Evolutionary conservation across 30 jellyfish, hydroid and myxozoan genomes (phyloP).

Genomic region (Aurelia sp.): DNA sequence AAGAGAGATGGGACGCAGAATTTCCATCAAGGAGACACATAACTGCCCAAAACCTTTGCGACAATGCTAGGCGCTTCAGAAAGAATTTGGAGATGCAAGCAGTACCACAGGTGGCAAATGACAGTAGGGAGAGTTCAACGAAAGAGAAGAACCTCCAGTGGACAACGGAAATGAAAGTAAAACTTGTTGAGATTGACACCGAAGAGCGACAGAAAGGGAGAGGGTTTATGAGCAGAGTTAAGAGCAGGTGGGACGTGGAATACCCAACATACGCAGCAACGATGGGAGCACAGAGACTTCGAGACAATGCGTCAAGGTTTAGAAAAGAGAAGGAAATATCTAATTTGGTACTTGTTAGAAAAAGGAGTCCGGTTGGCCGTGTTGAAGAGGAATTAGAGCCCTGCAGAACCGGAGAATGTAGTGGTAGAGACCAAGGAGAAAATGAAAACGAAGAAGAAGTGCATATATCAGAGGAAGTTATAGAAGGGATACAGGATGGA

Average conservation of each 20-base stretch:
- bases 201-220: conserved; percentile 17
- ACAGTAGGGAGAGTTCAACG: neutral
- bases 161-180: conserved; percentile 14
- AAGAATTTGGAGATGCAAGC: too few relatives aligned
- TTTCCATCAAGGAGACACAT: too few relatives aligned
- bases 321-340: conserved; percentile 2
- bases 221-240: conserved; percentile 12
- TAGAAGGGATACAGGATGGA: neutral
- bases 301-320: conserved; percentile 24
- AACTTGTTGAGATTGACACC: conserved; percentile 16
- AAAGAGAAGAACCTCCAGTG: conserved; percentile 2
- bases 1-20: too few relatives aligned
- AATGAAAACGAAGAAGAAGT: conserved; percentile 11
- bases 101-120: too few relatives aligned
- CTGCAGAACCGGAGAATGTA: neutral
- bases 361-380: neutral
- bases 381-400: conserved; percentile 13
- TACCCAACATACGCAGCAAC: conserved; percentile 17
- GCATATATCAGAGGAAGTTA: conserved; percentile 4
- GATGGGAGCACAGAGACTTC: conserved; percentile 11
- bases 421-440: conserved; percentile 12
- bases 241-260: conserved; percentile 14
- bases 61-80: too few relatives aligned
- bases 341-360: conserved; percentile 5
- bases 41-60: too few relatives aligned